A percentile compares a stretch with the other conserved stretches of the same genome.
These are phyloP conservation scores for Drosophila austrosaltans DNA, from an alignment of 2,888 invertebrate species.

Conservation along the genomic window DNA sequence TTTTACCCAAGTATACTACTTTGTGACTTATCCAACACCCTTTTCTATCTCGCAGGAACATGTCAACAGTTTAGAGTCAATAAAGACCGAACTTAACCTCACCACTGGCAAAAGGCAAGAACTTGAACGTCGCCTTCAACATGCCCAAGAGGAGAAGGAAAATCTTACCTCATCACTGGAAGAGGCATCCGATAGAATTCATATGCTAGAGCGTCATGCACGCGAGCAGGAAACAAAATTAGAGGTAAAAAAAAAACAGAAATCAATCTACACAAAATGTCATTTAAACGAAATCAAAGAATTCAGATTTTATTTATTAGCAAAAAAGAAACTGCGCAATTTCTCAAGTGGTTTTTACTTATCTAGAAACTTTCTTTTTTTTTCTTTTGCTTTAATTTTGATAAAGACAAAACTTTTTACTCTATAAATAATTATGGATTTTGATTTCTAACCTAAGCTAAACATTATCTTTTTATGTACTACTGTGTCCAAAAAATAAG, in stretches of 20 bases:
- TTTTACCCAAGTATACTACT: too few species aligned
- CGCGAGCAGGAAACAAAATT: constrained; percentile 89
- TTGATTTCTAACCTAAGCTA: neutral
- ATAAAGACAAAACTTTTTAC: constrained; percentile 32
- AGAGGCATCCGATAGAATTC: constrained; percentile 94
- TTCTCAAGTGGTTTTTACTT: constrained; percentile 53
- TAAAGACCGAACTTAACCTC: constrained; percentile 93
- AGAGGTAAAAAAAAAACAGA: constrained; percentile 64
- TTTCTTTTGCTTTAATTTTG: constrained; percentile 10
- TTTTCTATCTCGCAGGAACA: constrained; percentile 87
- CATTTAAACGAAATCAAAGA: constrained; percentile 11
- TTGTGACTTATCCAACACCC: too few species aligned
- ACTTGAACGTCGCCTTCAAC: constrained; percentile 91
- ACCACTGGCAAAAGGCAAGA: constrained; percentile 93
- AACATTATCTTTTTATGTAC: neutral
- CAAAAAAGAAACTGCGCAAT: constrained; percentile 60
- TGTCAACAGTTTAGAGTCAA: constrained; percentile 93
- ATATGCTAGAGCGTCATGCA: constrained; percentile 92
- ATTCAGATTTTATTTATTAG: constrained; percentile 51
- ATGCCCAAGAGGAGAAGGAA: constrained; percentile 91
- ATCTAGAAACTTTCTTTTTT: constrained; percentile 61
- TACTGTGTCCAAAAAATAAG: too few species aligned
- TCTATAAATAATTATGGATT: constrained; percentile 26
- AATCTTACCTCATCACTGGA: constrained; percentile 91
- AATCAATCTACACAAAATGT: too few species aligned